Conservation (phyloP, 1,140 invertebrate genomes). For the Sitobion miscanthi region DNA sequence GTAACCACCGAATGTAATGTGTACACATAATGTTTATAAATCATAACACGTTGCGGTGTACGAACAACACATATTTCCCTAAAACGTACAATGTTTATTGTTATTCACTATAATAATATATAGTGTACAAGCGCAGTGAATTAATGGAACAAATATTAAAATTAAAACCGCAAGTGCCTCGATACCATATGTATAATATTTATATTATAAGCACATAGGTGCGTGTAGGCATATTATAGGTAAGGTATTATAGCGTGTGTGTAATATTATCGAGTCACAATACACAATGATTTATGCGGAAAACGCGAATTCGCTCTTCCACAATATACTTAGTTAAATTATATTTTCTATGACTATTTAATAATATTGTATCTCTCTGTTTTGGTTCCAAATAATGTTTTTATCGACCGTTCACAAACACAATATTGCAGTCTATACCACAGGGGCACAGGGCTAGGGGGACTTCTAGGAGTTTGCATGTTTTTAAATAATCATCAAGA, state of each 20-base stretch:
- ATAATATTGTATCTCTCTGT: neutral
- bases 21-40: slow-evolving; percentile 9
- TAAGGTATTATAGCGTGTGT: no score
- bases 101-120: neutral
- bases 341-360: neutral
- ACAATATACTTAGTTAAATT: neutral
- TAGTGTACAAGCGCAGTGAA: neutral
- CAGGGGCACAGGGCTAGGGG: no score
- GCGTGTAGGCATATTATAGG: no score
- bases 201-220: neutral
- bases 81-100: neutral
- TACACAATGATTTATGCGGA: neutral
- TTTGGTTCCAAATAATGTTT: neutral
- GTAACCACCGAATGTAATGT: neutral
- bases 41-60: slow-evolving; percentile 14
- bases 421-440: neutral
- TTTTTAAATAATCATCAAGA: no score
- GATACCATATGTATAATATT: neutral
- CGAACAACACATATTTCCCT: neutral
- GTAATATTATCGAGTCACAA: neutral
- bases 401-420: neutral
- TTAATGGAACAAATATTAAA: slow-evolving; percentile 4
- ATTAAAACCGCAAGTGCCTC: neutral
- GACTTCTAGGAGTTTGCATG: no score
- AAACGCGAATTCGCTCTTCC: neutral